Conservation (phyloP, 2,888 invertebrate genomes). For the Lochmaea crataegi region DNA sequence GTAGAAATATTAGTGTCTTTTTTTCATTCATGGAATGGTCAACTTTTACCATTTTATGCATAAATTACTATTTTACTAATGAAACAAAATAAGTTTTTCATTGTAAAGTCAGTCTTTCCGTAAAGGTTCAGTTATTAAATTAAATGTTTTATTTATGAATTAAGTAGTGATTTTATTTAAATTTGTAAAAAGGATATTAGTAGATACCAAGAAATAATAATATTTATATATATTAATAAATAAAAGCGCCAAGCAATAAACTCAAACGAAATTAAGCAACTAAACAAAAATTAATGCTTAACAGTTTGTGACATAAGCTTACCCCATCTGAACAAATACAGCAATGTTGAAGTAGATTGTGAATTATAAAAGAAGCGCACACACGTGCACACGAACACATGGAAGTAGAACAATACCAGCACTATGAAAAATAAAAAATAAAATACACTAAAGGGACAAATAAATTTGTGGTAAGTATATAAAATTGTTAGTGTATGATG, state of each 20-base stretch:
- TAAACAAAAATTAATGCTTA: constrained; percentile 2
- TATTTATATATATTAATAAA: background rate
- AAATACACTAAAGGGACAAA: constrained; percentile 25
- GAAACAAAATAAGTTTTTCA: no score
- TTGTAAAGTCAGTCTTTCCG: no score
- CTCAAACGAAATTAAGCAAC: constrained; percentile 2
- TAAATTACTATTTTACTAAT: no score
- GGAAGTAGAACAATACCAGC: constrained; percentile 48
- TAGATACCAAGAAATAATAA: no score
- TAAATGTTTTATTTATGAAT: no score
- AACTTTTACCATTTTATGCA: no score
- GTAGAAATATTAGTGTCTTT: no score
- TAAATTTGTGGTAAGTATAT: background rate
- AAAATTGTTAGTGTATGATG: background rate
- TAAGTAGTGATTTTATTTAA: no score
- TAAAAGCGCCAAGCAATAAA: constrained; percentile 2
- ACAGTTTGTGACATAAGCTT: constrained; percentile 40
- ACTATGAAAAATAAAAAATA: constrained; percentile 44
- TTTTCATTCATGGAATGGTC: no score
- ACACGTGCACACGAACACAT: constrained; percentile 56
- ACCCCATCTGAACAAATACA: constrained; percentile 52
- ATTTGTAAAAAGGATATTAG: no score
- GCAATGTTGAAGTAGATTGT: constrained; percentile 54
- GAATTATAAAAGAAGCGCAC: constrained; percentile 56
- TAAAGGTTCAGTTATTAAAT: no score